phyloP scores from a whole-genome alignment of 2,113 vertebrate genomes.

The Phasianus colchicus region DNA sequence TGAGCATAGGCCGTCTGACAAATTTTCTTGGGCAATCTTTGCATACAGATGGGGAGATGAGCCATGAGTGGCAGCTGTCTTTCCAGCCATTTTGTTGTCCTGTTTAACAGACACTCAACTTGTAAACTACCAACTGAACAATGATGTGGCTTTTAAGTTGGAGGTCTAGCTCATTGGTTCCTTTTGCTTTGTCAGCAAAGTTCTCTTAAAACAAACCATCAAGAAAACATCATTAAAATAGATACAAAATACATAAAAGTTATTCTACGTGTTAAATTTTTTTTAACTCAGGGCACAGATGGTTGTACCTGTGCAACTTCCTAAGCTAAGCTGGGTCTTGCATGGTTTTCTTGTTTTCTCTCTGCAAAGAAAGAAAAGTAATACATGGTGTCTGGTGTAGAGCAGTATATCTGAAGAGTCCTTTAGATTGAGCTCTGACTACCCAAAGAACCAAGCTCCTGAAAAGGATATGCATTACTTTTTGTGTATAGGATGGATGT shows the following conservation, averaged over 20 bases:
- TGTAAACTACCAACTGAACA: no score
- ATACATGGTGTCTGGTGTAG: neutral
- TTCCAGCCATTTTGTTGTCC: neutral
- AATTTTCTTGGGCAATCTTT: neutral
- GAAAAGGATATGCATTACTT: neutral
- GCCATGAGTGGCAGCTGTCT: neutral
- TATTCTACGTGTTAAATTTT: neutral
- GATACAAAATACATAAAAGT: neutral
- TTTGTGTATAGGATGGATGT: no score
- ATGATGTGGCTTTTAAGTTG: neutral
- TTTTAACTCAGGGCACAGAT: neutral
- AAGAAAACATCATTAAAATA: neutral
- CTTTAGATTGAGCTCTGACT: neutral
- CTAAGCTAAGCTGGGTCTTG: neutral
- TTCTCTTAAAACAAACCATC: neutral
- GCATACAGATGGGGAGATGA: neutral
- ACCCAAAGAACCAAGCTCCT: neutral
- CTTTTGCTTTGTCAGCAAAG: neutral
- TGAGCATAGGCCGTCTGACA: neutral
- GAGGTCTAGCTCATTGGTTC: neutral
- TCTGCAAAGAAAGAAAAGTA: neutral
- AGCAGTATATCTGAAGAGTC: neutral
- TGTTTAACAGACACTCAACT: neutral
- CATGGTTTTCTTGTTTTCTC: neutral
- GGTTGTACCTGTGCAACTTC: neutral